Percentiles rank a stretch among this genome's conserved stretches.
Conservation (phyloP, 1,140 invertebrate species). For the Philopotamus ludificatus region DNA sequence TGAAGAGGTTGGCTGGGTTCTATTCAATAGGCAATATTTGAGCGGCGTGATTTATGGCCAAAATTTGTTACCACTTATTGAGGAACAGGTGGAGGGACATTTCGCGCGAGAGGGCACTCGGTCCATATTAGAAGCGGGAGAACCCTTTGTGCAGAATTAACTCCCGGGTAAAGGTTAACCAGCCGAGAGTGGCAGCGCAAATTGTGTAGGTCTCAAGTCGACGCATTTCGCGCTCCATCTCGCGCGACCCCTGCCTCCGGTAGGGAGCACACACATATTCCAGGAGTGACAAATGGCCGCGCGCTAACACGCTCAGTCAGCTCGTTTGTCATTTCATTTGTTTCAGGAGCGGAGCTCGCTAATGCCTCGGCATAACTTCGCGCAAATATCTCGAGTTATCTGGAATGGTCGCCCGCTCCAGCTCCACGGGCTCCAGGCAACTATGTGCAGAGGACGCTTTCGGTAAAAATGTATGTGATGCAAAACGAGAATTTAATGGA, state of each 20-base stretch:
- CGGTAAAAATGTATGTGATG: background rate
- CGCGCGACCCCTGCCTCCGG: background rate
- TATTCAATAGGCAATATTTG: too few relatives aligned
- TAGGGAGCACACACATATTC: too few relatives aligned
- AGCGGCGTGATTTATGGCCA: too few relatives aligned
- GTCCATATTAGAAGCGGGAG: too few relatives aligned
- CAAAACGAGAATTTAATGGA: background rate
- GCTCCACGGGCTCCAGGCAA: too few relatives aligned
- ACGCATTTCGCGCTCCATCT: constrained; percentile 3
- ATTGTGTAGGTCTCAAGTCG: background rate
- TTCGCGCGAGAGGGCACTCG: background rate
- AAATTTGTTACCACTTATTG: too few relatives aligned
- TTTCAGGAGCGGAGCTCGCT: background rate
- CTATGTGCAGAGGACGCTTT: too few relatives aligned
- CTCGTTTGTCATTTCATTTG: constrained; percentile 11
- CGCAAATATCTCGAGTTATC: background rate
- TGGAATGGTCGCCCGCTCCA: background rate
- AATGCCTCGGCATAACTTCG: constrained; percentile 2
- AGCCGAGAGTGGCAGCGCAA: background rate
- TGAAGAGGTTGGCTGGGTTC: too few relatives aligned
- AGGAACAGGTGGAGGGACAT: background rate
- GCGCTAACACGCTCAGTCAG: background rate
- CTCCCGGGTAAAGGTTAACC: background rate
- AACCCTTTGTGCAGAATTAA: background rate
- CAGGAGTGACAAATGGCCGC: background rate